Percentiles rank a stretch among this genome's conserved stretches.
phyloP scores from a whole-genome alignment of 2,888 invertebrate genomes.

The Alentia gelatinosa region DNA sequence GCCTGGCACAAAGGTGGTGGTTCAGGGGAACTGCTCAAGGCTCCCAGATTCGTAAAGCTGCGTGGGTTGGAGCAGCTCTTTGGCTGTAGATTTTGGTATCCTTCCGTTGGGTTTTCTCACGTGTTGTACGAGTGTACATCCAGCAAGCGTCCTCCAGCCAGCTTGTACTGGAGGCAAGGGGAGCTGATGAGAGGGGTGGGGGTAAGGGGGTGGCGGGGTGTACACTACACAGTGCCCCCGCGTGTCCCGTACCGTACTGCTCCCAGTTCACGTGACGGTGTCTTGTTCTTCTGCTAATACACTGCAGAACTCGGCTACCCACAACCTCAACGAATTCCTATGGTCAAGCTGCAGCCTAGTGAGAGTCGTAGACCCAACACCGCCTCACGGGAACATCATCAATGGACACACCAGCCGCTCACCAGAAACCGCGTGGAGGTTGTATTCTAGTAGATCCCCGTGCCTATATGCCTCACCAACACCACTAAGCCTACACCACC shows the following conservation, averaged over 20 bases:
- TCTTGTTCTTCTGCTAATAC: neutral
- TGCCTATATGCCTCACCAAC: no score
- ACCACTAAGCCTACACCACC: no score
- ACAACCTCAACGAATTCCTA: neutral
- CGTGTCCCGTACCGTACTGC: neutral
- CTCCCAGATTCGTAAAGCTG: neutral
- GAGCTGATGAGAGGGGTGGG: neutral
- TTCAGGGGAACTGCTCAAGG: neutral
- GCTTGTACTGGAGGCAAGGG: neutral
- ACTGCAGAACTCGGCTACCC: neutral
- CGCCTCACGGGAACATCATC: neutral
- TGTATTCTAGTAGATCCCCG: no score
- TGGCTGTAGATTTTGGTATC: no score
- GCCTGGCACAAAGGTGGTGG: neutral
- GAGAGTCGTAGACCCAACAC: neutral
- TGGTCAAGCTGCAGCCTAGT: no score
- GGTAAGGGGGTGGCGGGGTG: neutral
- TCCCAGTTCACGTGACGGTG: neutral
- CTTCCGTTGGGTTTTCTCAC: no score
- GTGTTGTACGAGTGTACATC: no score
- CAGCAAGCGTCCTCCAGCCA: neutral
- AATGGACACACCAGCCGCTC: no score
- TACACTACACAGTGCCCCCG: no score
- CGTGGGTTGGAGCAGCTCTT: neutral
- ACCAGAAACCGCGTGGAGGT: no score